These are phyloP conservation scores for Vireo griseus DNA, from an alignment of 2,797 vertebrate genomes.

Conservation along the genomic window DNA sequence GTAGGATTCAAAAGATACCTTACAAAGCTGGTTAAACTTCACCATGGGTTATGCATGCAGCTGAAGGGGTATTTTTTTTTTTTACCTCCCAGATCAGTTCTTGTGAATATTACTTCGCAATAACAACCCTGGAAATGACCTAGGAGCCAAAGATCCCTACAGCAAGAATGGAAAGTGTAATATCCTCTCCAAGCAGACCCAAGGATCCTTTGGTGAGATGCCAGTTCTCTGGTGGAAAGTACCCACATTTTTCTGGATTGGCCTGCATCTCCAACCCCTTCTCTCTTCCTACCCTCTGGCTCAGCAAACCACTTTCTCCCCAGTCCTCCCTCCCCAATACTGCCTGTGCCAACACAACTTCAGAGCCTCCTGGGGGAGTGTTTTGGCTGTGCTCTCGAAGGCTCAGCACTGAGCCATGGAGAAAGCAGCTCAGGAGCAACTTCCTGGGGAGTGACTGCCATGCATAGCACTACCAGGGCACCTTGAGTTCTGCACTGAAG, in stretches of 20 bases:
- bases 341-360: not conserved
- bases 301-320: not conserved
- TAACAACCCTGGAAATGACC: conserved; percentile 6
- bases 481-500: not conserved
- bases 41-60: not conserved
- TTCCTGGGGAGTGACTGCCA: not conserved
- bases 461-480: rapidly evolving
- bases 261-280: not conserved
- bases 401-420: rapidly evolving
- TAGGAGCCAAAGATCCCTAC: conserved; percentile 9
- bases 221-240: conserved; percentile 43
- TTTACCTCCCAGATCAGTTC: not conserved
- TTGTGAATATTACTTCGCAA: not conserved
- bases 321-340: not conserved
- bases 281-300: conserved; percentile 14
- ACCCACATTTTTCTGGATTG: conserved; percentile 27
- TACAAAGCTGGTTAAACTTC: not conserved
- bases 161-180: conserved; percentile 5
- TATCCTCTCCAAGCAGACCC: conserved; percentile 15
- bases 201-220: not conserved
- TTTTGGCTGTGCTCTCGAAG: not conserved
- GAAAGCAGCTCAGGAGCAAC: not conserved
- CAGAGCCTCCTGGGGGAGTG: not conserved
- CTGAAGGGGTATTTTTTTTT: not conserved
- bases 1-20: not conserved